A percentile compares a stretch with the other conserved stretches of the same genome.
phyloP scores from a whole-genome alignment of 2,888 invertebrate species.

The Tethea ocularis region DNA sequence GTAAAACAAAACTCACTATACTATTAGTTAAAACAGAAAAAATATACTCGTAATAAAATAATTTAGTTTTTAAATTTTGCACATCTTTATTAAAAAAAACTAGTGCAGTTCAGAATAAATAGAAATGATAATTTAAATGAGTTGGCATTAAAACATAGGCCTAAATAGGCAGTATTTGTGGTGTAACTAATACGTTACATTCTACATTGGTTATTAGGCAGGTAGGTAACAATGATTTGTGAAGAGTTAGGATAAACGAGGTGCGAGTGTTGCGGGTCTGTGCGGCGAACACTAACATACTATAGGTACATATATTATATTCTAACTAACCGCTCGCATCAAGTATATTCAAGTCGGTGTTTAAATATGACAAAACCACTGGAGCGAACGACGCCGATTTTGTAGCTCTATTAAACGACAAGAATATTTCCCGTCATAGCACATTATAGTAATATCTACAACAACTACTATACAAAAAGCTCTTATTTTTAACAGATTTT shows the following conservation, averaged over 20 bases:
- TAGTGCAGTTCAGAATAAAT: neutral
- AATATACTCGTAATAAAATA: no score
- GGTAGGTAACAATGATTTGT: neutral
- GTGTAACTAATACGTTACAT: neutral
- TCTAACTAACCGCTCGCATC: constrained; percentile 34
- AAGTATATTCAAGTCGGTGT: constrained; percentile 40
- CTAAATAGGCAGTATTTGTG: neutral
- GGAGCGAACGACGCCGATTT: constrained; percentile 42
- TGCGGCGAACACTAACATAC: constrained; percentile 35
- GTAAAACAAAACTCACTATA: no score
- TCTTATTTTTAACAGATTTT: constrained; percentile 68
- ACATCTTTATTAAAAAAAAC: no score
- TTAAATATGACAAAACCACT: constrained; percentile 35
- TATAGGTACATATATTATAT: constrained; percentile 22
- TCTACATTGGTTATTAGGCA: neutral
- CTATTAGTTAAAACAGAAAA: no score
- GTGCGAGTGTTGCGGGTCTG: constrained; percentile 20
- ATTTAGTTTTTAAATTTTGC: no score
- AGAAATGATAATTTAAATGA: neutral
- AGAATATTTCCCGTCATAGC: constrained; percentile 47
- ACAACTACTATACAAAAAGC: constrained; percentile 76
- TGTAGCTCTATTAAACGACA: constrained; percentile 43
- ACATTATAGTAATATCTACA: constrained; percentile 52
- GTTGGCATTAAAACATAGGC: neutral
- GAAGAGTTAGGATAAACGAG: neutral